Evolutionary conservation across 2,888 invertebrate species (phyloP).

Genomic region (Troilus luridus): DNA sequence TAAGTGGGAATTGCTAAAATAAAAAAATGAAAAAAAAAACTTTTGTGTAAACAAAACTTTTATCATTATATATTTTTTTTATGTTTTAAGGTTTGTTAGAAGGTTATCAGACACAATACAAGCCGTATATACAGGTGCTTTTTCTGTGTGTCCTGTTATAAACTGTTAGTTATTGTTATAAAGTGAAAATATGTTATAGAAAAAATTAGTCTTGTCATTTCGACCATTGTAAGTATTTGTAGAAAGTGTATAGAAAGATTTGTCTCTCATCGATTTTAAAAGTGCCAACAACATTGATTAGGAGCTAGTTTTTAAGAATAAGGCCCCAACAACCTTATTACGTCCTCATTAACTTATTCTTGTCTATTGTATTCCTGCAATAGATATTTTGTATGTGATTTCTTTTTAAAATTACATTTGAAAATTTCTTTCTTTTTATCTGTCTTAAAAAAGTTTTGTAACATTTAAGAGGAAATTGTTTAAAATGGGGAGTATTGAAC

Average conservation of each 20-base stretch:
- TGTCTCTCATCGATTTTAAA: slow-evolving; percentile 65
- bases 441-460: neutral
- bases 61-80: slow-evolving; percentile 27
- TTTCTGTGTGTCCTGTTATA: slow-evolving; percentile 62
- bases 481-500: slow-evolving; percentile 16
- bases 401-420: slow-evolving; percentile 53
- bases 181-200: slow-evolving; percentile 62
- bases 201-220: slow-evolving; percentile 64
- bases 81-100: slow-evolving; percentile 30
- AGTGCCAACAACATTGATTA: slow-evolving; percentile 63
- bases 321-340: slow-evolving; percentile 45
- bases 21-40: neutral
- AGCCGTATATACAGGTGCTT: slow-evolving; percentile 59
- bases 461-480: neutral
- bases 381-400: slow-evolving; percentile 60
- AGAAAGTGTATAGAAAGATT: slow-evolving; percentile 64
- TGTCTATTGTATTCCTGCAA: slow-evolving; percentile 29
- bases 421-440: slow-evolving; percentile 28
- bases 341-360: slow-evolving; percentile 52
- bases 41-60: slow-evolving; percentile 39
- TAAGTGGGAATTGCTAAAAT: slow-evolving; percentile 41
- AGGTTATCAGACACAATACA: slow-evolving; percentile 37
- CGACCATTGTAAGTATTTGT: slow-evolving; percentile 62
- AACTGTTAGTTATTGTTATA: slow-evolving; percentile 64
- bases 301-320: slow-evolving; percentile 53